Percentiles rank a stretch among this genome's conserved stretches.
Evolutionary conservation across 2,888 invertebrate genomes (phyloP).

Genomic region (Ctenicera cuprea): DNA sequence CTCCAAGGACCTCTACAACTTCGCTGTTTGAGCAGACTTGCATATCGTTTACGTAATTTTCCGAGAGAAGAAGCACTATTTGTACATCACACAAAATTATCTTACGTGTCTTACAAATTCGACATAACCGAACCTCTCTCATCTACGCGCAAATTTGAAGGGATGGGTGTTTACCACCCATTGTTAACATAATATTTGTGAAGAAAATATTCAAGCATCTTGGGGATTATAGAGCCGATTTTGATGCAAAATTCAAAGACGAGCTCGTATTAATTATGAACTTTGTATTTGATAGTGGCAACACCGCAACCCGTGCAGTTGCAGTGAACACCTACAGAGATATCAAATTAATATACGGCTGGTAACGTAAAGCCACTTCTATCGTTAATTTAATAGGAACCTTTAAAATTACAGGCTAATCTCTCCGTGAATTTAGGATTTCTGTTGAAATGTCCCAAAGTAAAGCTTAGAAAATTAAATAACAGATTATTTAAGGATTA

Average conservation of each 20-base stretch:
- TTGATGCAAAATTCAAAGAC: slow-evolving; percentile 1
- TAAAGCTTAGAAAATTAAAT: too few species aligned
- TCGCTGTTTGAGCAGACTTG: slow-evolving; percentile 35
- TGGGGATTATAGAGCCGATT: background rate
- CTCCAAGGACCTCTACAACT: slow-evolving; percentile 51
- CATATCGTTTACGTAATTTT: slow-evolving; percentile 41
- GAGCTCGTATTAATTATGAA: background rate
- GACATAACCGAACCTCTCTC: background rate
- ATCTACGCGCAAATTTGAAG: background rate
- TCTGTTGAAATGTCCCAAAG: too few species aligned
- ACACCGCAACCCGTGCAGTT: too few species aligned
- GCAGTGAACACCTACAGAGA: too few species aligned
- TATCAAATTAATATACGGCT: too few species aligned
- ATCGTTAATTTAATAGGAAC: too few species aligned
- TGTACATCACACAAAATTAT: slow-evolving; percentile 26
- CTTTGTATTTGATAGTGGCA: background rate
- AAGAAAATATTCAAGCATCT: background rate
- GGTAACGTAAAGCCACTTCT: too few species aligned
- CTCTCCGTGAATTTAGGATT: too few species aligned
- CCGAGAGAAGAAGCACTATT: slow-evolving; percentile 32
- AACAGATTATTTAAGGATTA: too few species aligned
- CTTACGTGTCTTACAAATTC: slow-evolving; percentile 8
- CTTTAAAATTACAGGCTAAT: too few species aligned
- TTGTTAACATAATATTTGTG: slow-evolving; percentile 23
- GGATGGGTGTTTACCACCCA: background rate